A percentile compares a stretch with the other conserved stretches of the same genome.
Conservation (phyloP, 1,140 invertebrate genomes). For the Magallana gigas region DNA sequence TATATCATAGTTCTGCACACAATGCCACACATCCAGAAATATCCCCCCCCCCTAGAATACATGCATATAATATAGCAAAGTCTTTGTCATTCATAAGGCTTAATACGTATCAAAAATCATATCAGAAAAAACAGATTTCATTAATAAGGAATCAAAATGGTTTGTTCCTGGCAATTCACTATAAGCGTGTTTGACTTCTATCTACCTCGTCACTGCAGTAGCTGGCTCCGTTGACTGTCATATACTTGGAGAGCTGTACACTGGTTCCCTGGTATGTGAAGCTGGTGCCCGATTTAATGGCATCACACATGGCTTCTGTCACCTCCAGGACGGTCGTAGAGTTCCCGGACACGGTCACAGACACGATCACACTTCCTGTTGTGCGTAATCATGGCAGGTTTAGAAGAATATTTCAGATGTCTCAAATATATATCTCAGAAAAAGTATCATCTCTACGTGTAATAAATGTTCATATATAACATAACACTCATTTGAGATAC, state of each 20-base stretch:
- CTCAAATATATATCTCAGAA: not conserved
- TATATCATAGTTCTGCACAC: too few relatives aligned
- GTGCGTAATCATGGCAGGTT: not conserved
- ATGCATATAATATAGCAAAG: too few relatives aligned
- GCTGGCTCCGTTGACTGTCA: conserved; percentile 61
- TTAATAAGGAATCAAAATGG: too few relatives aligned
- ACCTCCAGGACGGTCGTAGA: conserved; percentile 50
- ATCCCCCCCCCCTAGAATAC: too few relatives aligned
- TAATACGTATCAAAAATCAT: too few relatives aligned
- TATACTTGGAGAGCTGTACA: conserved; percentile 46
- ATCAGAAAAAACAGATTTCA: too few relatives aligned
- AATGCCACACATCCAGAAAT: too few relatives aligned
- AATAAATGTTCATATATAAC: too few relatives aligned
- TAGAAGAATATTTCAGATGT: not conserved
- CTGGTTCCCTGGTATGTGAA: conserved; percentile 59
- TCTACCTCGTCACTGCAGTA: conserved; percentile 25
- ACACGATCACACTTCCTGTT: conserved; percentile 65
- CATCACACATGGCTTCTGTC: conserved; percentile 53
- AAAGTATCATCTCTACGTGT: too few relatives aligned
- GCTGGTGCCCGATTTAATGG: conserved; percentile 56
- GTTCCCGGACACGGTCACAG: conserved; percentile 56
- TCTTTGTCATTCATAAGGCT: too few relatives aligned
- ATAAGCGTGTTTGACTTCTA: not conserved
- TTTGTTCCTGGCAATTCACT: too few relatives aligned
- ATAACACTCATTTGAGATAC: too few relatives aligned